Base-by-base conservation (phyloP, 1,140 invertebrate genomes). In the Heliothis subflexa region DNA sequence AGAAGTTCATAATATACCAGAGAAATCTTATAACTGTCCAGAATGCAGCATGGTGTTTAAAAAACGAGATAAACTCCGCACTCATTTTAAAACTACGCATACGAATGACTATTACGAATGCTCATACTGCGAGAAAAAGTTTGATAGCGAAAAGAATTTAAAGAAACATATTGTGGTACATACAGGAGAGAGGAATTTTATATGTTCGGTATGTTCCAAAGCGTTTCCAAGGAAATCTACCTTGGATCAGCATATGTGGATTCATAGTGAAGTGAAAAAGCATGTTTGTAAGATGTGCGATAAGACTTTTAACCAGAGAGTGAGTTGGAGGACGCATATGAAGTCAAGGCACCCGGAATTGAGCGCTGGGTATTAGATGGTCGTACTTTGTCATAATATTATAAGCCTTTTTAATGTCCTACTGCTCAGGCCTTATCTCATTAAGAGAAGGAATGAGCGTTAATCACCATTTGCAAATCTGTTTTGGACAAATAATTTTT, bases 281-380 rank as follows among this genome's bases (percentile, higher is more conserved):
- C 96, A 95, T 79, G 87, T 94, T 40, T 97, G 96, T 85, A 90
- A 95, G 79, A 78, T 95, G 25, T 97, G 96, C 84, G 94, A 95
- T 3, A 95, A 95, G 76, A 86, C 92, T 9, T 96, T 96, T 85
- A 94, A 94, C 33, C 95, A 96, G 52, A 81, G 78, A 54, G 81
- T 82, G 16, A 81, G 81, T 25, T 85, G 81, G 79, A 86, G 82
- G 55, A 80, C 81, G 9, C 87, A 88, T 79, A 84, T 88, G 83
- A 82, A 81, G 28, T 71, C 81, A 0, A 79, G 84, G 40, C 82
- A 86, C 50, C 78, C 84, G 4, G 82, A 79, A 28, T 21, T 52
- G 33, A 13, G 21, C 33, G 33, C 33, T 50, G 21, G 21, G 12
- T 52, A 14, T 70, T 70, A 70, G 13, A n/a, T 4, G 47, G 33